phyloP scores from a whole-genome alignment of 2,113 vertebrate genomes.

The Ptyas mucosa region DNA sequence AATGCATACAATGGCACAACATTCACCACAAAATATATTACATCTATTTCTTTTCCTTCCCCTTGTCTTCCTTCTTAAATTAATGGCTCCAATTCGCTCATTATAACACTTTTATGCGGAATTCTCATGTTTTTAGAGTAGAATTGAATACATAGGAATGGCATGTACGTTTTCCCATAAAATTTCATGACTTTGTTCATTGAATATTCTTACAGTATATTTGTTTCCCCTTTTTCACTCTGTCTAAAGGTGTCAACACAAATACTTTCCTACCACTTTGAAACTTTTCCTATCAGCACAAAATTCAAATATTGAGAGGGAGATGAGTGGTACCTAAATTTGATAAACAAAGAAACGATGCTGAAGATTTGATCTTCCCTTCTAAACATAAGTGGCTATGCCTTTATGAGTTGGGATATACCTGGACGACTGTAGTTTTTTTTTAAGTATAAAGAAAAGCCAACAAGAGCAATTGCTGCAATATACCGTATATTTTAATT shows the following conservation, averaged over 20 bases:
- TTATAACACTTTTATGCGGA: not conserved
- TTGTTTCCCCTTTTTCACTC: not conserved
- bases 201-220: not conserved
- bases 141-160: not conserved
- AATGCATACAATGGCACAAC: not conserved
- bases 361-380: not conserved
- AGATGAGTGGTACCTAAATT: not conserved
- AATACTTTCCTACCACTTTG: not conserved
- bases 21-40: not conserved
- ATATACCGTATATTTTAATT: slow-evolving; percentile 95
- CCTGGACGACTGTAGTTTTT: not conserved
- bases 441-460: slow-evolving; percentile 44
- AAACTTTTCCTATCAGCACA: not conserved
- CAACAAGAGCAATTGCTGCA: slow-evolving; percentile 73
- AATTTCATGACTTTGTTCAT: not conserved
- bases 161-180: not conserved
- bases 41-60: not conserved
- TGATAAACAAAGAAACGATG: not conserved
- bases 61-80: not conserved
- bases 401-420: accelerated
- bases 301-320: not conserved
- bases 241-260: not conserved
- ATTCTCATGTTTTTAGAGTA: not conserved
- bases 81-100: not conserved
- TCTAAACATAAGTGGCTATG: not conserved